phyloP scores from a whole-genome alignment of 2,797 vertebrate species.

The Sebastiscus tertius region DNA sequence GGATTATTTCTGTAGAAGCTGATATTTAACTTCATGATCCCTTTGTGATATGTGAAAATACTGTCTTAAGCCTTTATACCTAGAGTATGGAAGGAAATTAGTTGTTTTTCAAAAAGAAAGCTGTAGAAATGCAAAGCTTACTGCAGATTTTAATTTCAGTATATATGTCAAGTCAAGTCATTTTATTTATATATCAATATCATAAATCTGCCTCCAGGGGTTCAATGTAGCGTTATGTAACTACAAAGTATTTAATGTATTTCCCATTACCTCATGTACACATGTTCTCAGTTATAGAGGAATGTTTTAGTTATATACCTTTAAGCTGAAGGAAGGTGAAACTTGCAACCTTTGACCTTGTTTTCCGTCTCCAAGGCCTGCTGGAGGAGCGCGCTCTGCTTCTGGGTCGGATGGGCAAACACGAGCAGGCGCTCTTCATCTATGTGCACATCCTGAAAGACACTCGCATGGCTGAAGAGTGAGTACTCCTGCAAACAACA shows the following conservation, averaged over 20 bases:
- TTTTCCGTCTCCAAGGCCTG: constrained; percentile 82
- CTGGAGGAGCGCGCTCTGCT: constrained; percentile 96
- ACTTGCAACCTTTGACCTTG: constrained; percentile 20
- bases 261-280: not conserved
- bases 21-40: not conserved
- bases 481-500: constrained; percentile 55
- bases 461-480: constrained; percentile 96
- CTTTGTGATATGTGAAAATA: not conserved
- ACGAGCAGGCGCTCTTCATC: constrained; percentile 98
- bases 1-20: not conserved
- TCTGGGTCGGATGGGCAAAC: constrained; percentile 97
- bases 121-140: not conserved
- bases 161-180: not conserved
- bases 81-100: not conserved
- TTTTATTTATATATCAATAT: not conserved
- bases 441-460: constrained; percentile 96
- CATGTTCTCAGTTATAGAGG: constrained; percentile 1
- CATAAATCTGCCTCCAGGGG: not conserved
- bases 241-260: not conserved
- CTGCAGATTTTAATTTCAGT: not conserved
- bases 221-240: not conserved
- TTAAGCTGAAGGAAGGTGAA: not conserved
- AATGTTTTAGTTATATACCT: not conserved
- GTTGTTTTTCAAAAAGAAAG: not conserved
- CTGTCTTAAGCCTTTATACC: not conserved